These are phyloP conservation scores for Phymatocera aterrima DNA, from an alignment of 2,888 invertebrate genomes.

Conservation along the genomic window DNA sequence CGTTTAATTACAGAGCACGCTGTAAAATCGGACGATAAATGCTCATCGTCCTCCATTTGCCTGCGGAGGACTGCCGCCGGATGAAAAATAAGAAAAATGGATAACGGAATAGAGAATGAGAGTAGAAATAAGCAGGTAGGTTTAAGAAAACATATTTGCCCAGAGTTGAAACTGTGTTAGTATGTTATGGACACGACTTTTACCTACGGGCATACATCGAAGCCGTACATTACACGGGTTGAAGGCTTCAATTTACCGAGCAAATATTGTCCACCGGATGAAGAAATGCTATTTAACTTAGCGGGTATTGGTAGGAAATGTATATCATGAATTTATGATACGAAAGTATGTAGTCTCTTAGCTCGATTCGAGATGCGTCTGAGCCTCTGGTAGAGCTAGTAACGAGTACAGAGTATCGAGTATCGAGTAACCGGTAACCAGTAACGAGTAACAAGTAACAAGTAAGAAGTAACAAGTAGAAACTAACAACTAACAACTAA, in stretches of 20 bases:
- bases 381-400: not conserved
- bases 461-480: constrained; percentile 24
- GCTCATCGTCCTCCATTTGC: not conserved
- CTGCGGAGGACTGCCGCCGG: not conserved
- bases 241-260: constrained; percentile 5
- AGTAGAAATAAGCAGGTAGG: not conserved
- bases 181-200: constrained; percentile 56
- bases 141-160: not conserved
- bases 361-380: constrained; percentile 2
- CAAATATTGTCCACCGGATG: constrained; percentile 52
- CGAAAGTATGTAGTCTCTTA: not conserved
- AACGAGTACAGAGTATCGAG: constrained; percentile 30
- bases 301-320: constrained; percentile 50
- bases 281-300: constrained; percentile 52
- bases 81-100: not conserved
- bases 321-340: constrained; percentile 56
- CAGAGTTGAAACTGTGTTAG: constrained; percentile 57
- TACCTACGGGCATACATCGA: not conserved
- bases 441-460: constrained; percentile 21
- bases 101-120: not conserved
- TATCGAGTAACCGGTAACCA: constrained; percentile 28
- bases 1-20: constrained; percentile 25
- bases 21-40: constrained; percentile 34
- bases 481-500: constrained; percentile 28
- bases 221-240: constrained; percentile 1